Percentiles rank a stretch among this genome's conserved stretches.
Evolutionary conservation across 2,888 invertebrate genomes (phyloP).

Genomic region (Acleris laterana): DNA sequence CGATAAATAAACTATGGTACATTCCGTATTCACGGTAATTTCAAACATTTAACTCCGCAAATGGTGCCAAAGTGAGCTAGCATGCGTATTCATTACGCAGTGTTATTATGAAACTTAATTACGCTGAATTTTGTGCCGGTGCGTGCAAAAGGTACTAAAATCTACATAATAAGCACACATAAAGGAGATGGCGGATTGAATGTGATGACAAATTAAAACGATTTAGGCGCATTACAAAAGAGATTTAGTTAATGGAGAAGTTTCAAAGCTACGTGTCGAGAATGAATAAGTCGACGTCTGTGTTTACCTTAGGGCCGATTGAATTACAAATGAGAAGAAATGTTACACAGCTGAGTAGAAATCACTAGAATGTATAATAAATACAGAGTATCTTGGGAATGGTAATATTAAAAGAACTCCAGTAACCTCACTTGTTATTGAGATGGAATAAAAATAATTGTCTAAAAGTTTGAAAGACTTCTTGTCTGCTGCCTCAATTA

Average conservation of each 20-base stretch:
- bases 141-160: conserved; percentile 36
- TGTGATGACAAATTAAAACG: conserved; percentile 35
- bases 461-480: not conserved
- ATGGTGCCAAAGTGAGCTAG: conserved; percentile 24
- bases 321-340: conserved; percentile 36
- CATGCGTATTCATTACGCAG: conserved; percentile 27
- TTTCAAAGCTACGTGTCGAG: conserved; percentile 33
- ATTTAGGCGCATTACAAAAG: conserved; percentile 36
- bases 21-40: conserved; percentile 1
- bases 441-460: not conserved
- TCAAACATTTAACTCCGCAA: conserved; percentile 23
- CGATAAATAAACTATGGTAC: conserved; percentile 7
- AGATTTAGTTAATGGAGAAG: conserved; percentile 37
- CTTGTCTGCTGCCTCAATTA: no score
- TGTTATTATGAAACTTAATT: conserved; percentile 32
- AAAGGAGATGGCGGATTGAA: conserved; percentile 34
- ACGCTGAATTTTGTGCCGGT: conserved; percentile 30
- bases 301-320: conserved; percentile 33
- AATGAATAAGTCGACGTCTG: conserved; percentile 35
- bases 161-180: conserved; percentile 35
- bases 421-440: not conserved
- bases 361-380: conserved; percentile 18
- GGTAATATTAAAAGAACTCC: not conserved
- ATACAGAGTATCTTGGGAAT: not conserved
- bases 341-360: conserved; percentile 14